phyloP scores from a whole-genome alignment of 2,797 vertebrate genomes.

The Diceros bicornis region DNA sequence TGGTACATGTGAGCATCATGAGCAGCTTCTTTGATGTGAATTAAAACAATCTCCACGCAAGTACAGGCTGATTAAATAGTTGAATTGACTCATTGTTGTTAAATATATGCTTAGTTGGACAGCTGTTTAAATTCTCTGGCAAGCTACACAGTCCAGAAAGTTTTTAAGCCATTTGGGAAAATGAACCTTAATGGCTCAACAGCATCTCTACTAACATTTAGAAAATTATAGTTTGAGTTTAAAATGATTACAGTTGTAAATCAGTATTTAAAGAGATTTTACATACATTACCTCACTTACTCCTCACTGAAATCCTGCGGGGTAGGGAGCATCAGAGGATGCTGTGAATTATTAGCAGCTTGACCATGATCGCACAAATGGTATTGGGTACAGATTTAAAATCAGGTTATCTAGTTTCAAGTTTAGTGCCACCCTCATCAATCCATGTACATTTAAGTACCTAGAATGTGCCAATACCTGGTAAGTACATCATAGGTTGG shows the following conservation, averaged over 20 bases:
- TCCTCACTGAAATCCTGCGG: background rate
- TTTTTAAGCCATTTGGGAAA: constrained; percentile 63
- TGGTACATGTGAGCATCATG: background rate
- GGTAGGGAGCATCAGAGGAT: background rate
- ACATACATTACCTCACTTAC: constrained; percentile 31
- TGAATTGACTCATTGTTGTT: constrained; percentile 74
- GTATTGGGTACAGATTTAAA: constrained; percentile 31
- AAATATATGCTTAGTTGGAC: constrained; percentile 20
- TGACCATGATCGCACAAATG: background rate
- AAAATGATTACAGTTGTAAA: constrained; percentile 43
- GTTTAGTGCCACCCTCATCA: background rate
- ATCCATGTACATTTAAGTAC: background rate
- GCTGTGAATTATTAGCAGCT: background rate
- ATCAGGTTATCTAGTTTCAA: background rate
- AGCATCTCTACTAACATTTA: constrained; percentile 39
- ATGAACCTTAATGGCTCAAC: constrained; percentile 19
- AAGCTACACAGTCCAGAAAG: constrained; percentile 9
- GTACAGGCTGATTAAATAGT: constrained; percentile 69
- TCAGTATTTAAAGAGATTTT: constrained; percentile 52
- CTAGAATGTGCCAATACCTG: background rate
- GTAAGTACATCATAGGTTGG: background rate
- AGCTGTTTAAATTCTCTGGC: constrained; percentile 25
- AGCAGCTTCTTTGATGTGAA: constrained; percentile 68
- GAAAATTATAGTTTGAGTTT: constrained; percentile 53
- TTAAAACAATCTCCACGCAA: constrained; percentile 67